Percentiles rank a stretch among this genome's conserved stretches.
These are phyloP conservation scores for Scolopax bukidnonensis DNA, from an alignment of 2,797 vertebrate species.

Conservation along the genomic window DNA sequence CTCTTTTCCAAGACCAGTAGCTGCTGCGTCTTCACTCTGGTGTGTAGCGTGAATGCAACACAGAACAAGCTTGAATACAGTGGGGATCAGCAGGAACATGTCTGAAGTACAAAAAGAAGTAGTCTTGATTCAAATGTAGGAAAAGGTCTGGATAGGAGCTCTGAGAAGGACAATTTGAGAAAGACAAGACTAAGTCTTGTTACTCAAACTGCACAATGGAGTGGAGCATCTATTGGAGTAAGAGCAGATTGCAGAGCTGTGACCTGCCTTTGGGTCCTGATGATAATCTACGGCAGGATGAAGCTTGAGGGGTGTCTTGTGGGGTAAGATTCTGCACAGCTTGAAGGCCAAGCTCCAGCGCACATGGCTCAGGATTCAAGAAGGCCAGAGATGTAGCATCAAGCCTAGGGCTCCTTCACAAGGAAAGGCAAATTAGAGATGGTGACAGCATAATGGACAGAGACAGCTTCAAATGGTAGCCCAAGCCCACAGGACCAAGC, in stretches of 20 bases:
- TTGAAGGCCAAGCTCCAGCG: background rate
- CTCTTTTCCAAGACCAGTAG: background rate
- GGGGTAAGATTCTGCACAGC: background rate
- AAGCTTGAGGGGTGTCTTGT: background rate
- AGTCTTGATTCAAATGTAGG: background rate
- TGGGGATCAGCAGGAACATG: background rate
- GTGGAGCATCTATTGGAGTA: background rate
- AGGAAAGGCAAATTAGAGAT: background rate
- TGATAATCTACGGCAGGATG: background rate
- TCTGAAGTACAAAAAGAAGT: background rate
- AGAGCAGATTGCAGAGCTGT: background rate
- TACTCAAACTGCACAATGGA: no score
- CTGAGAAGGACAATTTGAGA: background rate
- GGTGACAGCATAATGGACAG: background rate
- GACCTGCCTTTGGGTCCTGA: background rate
- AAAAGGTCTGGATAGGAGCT: background rate
- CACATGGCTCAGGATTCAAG: background rate
- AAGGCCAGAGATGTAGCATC: background rate
- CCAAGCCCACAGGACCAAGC: background rate
- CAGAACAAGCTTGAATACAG: background rate
- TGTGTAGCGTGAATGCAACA: background rate
- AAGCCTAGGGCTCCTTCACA: background rate
- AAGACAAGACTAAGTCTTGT: background rate
- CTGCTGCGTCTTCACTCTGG: background rate
- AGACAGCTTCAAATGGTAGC: background rate